phyloP scores from a whole-genome alignment of 2,888 invertebrate species.

The Leptopilina drosophilae region DNA sequence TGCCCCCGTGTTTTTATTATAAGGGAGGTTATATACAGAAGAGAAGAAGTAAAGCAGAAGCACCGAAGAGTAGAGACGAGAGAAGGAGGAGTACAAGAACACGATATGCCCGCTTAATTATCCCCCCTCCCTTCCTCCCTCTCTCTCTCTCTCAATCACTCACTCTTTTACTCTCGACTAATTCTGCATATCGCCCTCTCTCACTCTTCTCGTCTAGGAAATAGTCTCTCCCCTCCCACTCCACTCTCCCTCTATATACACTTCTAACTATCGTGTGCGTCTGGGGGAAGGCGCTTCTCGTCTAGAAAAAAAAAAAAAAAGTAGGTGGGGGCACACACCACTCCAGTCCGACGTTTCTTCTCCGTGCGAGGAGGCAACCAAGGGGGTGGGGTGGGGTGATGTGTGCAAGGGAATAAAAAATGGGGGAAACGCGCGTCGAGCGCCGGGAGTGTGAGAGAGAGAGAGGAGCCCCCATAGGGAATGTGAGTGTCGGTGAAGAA shows the following conservation, averaged over 20 bases:
- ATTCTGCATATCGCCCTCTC: too few relatives aligned
- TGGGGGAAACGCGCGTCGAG: conserved; percentile 28
- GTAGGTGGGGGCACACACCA: conserved; percentile 44
- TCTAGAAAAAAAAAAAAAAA: conserved; percentile 24
- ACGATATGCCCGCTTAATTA: conserved; percentile 75
- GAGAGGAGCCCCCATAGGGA: too few relatives aligned
- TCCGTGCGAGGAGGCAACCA: background rate
- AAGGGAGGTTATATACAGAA: conserved; percentile 33
- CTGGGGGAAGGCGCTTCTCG: conserved; percentile 38
- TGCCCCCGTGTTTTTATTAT: conserved; percentile 46
- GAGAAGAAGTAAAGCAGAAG: conserved; percentile 43
- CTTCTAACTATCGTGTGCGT: too few relatives aligned
- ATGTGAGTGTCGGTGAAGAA: too few relatives aligned
- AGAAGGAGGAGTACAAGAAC: conserved; percentile 38
- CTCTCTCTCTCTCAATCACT: conserved; percentile 47
- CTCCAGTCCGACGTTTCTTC: conserved; percentile 40
- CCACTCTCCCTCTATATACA: background rate
- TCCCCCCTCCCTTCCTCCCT: conserved; percentile 67
- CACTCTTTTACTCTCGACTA: too few relatives aligned
- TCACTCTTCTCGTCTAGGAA: conserved; percentile 45
- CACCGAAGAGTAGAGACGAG: too few relatives aligned
- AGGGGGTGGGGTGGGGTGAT: conserved; percentile 26
- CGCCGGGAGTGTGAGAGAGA: too few relatives aligned
- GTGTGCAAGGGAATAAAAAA: conserved; percentile 33
- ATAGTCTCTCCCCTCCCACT: background rate